Evolutionary conservation across 2,888 invertebrate genomes (phyloP), one percentile per base, ranked within the genome.

Genomic region (Spisula subtruncata): DNA sequence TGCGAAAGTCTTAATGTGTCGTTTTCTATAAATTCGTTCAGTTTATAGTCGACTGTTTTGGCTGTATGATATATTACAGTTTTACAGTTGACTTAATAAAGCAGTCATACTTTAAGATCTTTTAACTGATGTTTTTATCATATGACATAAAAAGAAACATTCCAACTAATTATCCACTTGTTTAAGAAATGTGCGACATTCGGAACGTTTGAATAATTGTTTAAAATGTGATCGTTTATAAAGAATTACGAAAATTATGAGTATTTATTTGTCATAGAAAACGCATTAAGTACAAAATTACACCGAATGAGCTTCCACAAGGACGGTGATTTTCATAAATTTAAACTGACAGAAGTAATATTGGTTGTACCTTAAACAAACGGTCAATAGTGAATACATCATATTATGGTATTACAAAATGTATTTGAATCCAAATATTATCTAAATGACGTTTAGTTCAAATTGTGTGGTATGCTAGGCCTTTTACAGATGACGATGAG

Each of bases 81-180:
- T 48, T 66, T 56, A 46, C 71, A 83, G 66, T 46, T 71, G 46
- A 83, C 46, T 83, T 46, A 83, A 66, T 83, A 83, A 66, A 83
- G 18, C 16, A 2, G 0, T 46, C 10, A 10, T 14, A 41, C 25
- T 29, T 41, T 82, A 82, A 29, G 83, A 83, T 66, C n/a, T 66
- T n/a, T 60, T 41, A 41, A 66, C 41, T 35, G 41, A 60, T 54
- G n/a, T 41, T 35, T 60, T 35, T 60, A n/a, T 29, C 5, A 48
- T 79, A 20, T 29, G 79, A 46, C 79, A 79, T 41, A 60, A 60
- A 54, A 83, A 29, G 60, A 60, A 60, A 83, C 66, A 66, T 60
- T 83, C 0, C 25, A 25, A 46, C 8, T 25, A 25, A 83, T 66
- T 66, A 66, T 66, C n/a, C 10, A 20, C 25, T 66, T 60, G 60